These are phyloP conservation scores for Aphelenchoides fujianensis DNA, from an alignment of 1,140 invertebrate genomes.

Conservation along the genomic window DNA sequence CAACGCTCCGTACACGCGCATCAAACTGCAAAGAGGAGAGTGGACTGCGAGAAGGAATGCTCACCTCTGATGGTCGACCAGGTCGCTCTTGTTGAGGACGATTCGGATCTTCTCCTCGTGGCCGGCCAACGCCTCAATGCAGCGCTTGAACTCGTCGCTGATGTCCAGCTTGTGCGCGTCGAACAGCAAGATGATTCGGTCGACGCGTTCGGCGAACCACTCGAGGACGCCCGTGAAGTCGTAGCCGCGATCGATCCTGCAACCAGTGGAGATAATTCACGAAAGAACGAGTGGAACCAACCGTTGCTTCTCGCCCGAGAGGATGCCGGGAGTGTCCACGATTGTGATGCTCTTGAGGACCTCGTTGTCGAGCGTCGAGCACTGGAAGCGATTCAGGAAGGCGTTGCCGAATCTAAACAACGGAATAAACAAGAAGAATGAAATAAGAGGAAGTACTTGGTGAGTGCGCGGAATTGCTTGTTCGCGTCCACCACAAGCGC, in stretches of 20 bases:
- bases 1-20: conserved; percentile 91
- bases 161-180: conserved; percentile 98
- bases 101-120: conserved; percentile 98
- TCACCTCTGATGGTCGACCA: conserved; percentile 90
- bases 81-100: conserved; percentile 95
- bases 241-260: conserved; percentile 90
- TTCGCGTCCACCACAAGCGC: conserved; percentile 94
- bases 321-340: conserved; percentile 84
- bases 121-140: conserved; percentile 63
- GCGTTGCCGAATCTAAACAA: conserved; percentile 97
- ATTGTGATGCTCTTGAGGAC: conserved; percentile 82
- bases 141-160: conserved; percentile 75
- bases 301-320: conserved; percentile 67
- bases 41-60: background rate
- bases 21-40: conserved; percentile 67
- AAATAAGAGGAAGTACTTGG: too few relatives aligned
- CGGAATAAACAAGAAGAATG: too few relatives aligned
- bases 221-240: conserved; percentile 96
- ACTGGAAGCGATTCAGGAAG: conserved; percentile 94
- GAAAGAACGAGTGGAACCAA: conserved; percentile 36
- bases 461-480: conserved; percentile 75
- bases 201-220: conserved; percentile 96
- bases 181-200: conserved; percentile 93
- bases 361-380: conserved; percentile 72
- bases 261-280: conserved; percentile 21